Percentiles rank a stretch among this genome's conserved stretches.
Evolutionary conservation across 64 coral and sea anemone species (phyloP).

Genomic region (Catalaphyllia jardinei): DNA sequence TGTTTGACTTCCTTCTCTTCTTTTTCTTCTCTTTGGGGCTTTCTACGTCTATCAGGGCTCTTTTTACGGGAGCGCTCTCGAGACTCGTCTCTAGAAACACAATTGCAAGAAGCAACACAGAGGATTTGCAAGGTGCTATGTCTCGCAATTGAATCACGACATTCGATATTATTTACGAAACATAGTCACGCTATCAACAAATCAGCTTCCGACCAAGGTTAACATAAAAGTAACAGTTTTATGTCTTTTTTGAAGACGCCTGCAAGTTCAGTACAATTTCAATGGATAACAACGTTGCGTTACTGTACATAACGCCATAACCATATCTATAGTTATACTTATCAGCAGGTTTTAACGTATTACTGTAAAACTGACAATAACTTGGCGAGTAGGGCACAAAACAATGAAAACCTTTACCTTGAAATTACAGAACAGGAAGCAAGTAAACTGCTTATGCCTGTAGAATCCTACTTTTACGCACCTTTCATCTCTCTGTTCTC

Average conservation of each 20-base stretch:
- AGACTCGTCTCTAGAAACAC: constrained; percentile 4
- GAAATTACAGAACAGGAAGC: background rate
- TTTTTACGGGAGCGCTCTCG: background rate
- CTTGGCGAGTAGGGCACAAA: too few relatives aligned
- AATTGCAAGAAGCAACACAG: background rate
- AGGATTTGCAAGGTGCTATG: background rate
- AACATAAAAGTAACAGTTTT: too few relatives aligned
- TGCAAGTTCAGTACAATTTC: too few relatives aligned
- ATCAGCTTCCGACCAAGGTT: too few relatives aligned
- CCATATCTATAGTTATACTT: too few relatives aligned
- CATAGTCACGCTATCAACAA: too few relatives aligned
- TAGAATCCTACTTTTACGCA: background rate
- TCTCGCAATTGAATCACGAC: too few relatives aligned
- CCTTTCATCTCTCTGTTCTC: background rate
- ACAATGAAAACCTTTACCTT: too few relatives aligned
- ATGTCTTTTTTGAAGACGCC: too few relatives aligned
- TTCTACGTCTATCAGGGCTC: background rate
- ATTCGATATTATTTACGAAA: too few relatives aligned
- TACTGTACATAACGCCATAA: background rate
- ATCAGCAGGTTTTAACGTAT: too few relatives aligned
- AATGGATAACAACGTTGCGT: background rate
- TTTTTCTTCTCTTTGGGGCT: constrained; percentile 2
- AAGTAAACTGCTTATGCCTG: background rate
- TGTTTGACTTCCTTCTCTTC: constrained; percentile 16
- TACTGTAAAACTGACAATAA: too few relatives aligned